Evolutionary conservation across 2,888 invertebrate genomes (phyloP), one percentile per base, ranked within the genome.

Genomic region (Ennomos fuscantarius): DNA sequence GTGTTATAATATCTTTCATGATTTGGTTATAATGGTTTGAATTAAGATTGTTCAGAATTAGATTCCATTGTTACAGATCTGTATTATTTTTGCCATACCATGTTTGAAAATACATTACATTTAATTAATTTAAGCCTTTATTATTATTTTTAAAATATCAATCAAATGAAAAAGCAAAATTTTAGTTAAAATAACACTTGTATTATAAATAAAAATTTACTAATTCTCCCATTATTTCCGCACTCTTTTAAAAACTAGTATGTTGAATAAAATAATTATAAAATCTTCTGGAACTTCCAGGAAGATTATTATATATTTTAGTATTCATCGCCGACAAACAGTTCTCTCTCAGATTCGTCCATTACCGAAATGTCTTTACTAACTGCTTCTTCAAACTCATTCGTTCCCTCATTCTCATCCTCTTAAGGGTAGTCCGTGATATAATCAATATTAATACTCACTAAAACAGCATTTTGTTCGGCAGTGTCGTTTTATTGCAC

Each of bases 391-490:
- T 37, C 32, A 43, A 52, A 46, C 46, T 37, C 48, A 31, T 34
- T 11, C 43, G 52, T 54, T 36, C 41, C 45, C 37, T 42, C 39
- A 49, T 49, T 55, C 41, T n/a, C 32, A 45, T 50, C 44, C 43
- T 52, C 45, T 9, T 31, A 41, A 57, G 50, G 52, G 50, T 47
- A 49, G 55, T 41, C 39, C 10, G 53, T 60, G 60, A 64, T 61
- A 58, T 63, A 62, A 63, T 65, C 65, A 60, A 65, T 67, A 63
- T 60, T 60, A 65, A 67, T 67, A 49, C 71, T 63, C 68, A 66
- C 65, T 69, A 75, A 76, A 76, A 79, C 77, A 79, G 80, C 77
- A 81, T 84, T 80, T 80, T 75, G 71, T 69, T 69, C 72, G 66
- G 66, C 76, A 74, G 67, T 74, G 69, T 74, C 73, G 72, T 80